phyloP scores from a whole-genome alignment of 2,113 vertebrate genomes.

The Sylvia atricapilla region DNA sequence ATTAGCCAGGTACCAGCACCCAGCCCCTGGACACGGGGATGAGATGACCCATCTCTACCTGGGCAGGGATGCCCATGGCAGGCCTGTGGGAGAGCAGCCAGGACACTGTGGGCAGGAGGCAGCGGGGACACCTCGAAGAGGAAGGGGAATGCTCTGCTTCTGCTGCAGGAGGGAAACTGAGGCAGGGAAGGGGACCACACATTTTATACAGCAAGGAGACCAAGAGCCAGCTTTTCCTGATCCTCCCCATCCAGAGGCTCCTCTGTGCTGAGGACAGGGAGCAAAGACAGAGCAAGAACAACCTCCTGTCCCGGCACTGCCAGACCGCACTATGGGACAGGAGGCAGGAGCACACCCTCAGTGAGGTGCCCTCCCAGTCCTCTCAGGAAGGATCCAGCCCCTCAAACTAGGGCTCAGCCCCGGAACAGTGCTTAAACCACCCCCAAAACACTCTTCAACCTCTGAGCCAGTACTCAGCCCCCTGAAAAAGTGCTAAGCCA shows the following conservation, averaged over 20 bases:
- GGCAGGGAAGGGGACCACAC: not conserved
- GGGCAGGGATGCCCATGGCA: not conserved
- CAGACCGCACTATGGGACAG: rapidly evolving
- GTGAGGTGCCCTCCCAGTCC: not conserved
- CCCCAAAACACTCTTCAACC: not conserved
- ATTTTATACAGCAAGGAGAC: not conserved
- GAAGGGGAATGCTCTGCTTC: not conserved
- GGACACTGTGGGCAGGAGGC: not conserved
- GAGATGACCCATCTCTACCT: not conserved
- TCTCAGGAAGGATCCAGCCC: not conserved
- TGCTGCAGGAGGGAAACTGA: not conserved
- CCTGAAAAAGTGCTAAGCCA: not conserved
- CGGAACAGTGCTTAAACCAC: rapidly evolving
- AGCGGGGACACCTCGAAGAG: rapidly evolving
- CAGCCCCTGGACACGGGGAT: rapidly evolving
- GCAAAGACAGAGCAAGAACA: not conserved
- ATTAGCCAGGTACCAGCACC: not conserved
- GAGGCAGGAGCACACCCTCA: not conserved
- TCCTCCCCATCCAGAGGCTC: not conserved
- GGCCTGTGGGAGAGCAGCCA: not conserved
- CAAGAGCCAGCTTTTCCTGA: not conserved
- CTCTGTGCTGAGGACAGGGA: not conserved
- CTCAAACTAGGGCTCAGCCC: not conserved
- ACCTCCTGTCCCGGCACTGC: rapidly evolving
- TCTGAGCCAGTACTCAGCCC: not conserved